These are phyloP conservation scores for Hyposmocoma kahamanoa DNA, from an alignment of 1,140 invertebrate species.

Conservation along the genomic window DNA sequence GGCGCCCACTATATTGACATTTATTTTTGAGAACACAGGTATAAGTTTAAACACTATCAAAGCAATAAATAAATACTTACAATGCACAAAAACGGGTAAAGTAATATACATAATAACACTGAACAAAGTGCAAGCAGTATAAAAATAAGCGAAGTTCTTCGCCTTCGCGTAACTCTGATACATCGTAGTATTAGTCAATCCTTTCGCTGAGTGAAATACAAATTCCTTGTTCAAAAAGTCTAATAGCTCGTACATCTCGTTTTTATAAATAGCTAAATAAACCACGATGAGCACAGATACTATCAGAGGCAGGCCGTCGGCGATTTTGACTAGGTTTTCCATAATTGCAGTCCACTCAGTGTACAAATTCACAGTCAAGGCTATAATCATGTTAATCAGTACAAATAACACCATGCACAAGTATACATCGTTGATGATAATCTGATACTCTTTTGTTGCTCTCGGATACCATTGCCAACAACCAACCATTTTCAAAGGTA, in stretches of 20 bases:
- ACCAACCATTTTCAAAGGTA: conserved; percentile 42
- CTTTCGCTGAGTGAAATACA: conserved; percentile 44
- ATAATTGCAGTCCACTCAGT: conserved; percentile 45
- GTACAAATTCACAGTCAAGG: conserved; percentile 38
- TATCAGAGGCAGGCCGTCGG: conserved; percentile 41
- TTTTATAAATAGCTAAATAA: conserved; percentile 39
- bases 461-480: conserved; percentile 52
- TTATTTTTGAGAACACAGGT: too few species aligned
- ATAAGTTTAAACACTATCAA: too few species aligned
- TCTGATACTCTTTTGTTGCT: conserved; percentile 16
- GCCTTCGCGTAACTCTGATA: conserved; percentile 36
- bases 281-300: conserved; percentile 40
- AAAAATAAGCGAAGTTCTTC: conserved; percentile 42
- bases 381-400: conserved; percentile 22
- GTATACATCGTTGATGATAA: conserved; percentile 43
- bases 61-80: conserved; percentile 35
- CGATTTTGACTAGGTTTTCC: conserved; percentile 42
- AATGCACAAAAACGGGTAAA: conserved; percentile 36
- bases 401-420: conserved; percentile 39
- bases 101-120: conserved; percentile 48
- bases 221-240: conserved; percentile 45
- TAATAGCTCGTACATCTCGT: conserved; percentile 40
- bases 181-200: conserved; percentile 62
- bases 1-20: too few species aligned
- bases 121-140: conserved; percentile 49